These are phyloP conservation scores for Globodera ellingtonae DNA, from an alignment of 1,140 invertebrate species.

Conservation along the genomic window DNA sequence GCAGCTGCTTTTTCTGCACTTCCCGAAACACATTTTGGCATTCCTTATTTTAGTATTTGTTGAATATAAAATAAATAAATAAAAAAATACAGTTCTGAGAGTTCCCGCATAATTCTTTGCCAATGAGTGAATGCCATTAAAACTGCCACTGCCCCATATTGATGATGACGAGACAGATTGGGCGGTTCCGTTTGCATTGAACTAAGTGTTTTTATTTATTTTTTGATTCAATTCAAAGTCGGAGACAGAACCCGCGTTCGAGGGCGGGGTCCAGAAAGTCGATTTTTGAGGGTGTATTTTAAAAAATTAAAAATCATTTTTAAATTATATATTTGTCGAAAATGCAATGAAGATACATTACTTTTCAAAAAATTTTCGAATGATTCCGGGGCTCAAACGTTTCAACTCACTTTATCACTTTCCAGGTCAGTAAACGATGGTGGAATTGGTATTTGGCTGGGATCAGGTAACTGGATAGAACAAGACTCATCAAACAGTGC, in stretches of 20 bases:
- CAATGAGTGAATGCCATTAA: conserved; percentile 15
- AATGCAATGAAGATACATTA: too few species aligned
- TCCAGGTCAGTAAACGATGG: background rate
- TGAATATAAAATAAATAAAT: background rate
- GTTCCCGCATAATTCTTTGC: conserved; percentile 6
- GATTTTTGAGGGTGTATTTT: too few species aligned
- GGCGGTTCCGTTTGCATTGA: background rate
- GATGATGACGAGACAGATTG: background rate
- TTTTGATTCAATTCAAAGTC: background rate
- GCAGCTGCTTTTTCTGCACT: conserved; percentile 1
- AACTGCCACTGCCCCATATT: conserved; percentile 20
- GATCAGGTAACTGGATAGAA: conserved; percentile 23
- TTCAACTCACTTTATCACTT: background rate
- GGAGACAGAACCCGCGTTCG: too few species aligned
- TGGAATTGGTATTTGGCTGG: conserved; percentile 34
- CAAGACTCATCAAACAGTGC: conserved; percentile 17
- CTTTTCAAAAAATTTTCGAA: too few species aligned
- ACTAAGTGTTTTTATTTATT: conserved; percentile 4
- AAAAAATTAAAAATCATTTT: too few species aligned
- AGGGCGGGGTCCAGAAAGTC: too few species aligned
- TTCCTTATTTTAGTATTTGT: background rate
- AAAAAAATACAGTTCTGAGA: conserved; percentile 1
- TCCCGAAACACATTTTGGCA: background rate
- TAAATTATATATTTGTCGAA: too few species aligned
- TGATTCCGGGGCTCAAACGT: too few species aligned